phyloP scores from a whole-genome alignment of 2,888 invertebrate species.

The Galerucella nymphaeae region DNA sequence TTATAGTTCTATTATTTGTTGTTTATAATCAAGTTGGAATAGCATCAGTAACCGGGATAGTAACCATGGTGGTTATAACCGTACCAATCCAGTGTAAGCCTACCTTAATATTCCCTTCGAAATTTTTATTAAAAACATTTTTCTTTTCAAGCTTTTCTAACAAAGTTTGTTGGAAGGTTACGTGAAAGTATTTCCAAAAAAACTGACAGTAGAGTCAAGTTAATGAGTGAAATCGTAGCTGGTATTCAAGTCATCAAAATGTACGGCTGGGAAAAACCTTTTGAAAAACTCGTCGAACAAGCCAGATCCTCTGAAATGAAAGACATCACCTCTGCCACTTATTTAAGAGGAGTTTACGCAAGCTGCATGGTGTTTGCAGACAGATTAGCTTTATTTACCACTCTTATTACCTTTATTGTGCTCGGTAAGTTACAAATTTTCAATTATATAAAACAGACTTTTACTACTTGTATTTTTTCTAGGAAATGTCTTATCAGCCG shows the following conservation, averaged over 20 bases:
- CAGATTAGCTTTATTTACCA: constrained; percentile 83
- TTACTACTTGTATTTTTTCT: neutral
- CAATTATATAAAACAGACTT: too few relatives aligned
- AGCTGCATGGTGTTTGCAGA: constrained; percentile 82
- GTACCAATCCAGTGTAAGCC: constrained; percentile 66
- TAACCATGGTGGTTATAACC: constrained; percentile 67
- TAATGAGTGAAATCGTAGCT: constrained; percentile 79
- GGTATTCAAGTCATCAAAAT: constrained; percentile 82
- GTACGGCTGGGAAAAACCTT: constrained; percentile 82
- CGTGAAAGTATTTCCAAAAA: constrained; percentile 64
- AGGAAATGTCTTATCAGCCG: constrained; percentile 61
- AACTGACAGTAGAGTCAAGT: constrained; percentile 74
- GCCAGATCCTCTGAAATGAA: constrained; percentile 74
- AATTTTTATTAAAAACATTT: neutral
- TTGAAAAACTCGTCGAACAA: constrained; percentile 70
- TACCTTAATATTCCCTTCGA: neutral
- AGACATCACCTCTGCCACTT: constrained; percentile 69
- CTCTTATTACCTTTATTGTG: constrained; percentile 77
- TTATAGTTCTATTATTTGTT: constrained; percentile 71
- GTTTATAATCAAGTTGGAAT: constrained; percentile 69
- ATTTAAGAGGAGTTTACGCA: constrained; percentile 74
- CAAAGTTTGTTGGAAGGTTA: constrained; percentile 62
- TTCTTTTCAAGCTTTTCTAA: constrained; percentile 30
- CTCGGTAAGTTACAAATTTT: neutral
- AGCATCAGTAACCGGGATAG: constrained; percentile 71